Conservation (phyloP, 2,113 vertebrate genomes). For the Prolemur simus region DNA sequence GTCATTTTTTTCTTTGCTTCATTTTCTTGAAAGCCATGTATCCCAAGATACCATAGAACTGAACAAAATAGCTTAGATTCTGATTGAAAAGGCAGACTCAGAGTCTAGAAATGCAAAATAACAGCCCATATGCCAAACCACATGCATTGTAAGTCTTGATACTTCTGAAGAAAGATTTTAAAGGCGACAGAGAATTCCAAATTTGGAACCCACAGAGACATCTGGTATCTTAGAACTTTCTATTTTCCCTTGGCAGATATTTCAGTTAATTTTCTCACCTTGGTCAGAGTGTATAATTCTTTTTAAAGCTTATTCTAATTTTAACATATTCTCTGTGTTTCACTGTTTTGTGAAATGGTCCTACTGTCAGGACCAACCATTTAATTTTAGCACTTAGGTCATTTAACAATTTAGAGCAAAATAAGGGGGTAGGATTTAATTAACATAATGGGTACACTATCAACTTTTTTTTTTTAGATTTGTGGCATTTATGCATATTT, state of each 20-base stretch:
- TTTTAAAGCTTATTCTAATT: slow-evolving; percentile 68
- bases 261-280: slow-evolving; percentile 73
- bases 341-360: slow-evolving; percentile 54
- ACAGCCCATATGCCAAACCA: slow-evolving; percentile 72
- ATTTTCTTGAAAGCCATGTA: slow-evolving; percentile 16
- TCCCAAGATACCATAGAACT: slow-evolving; percentile 31
- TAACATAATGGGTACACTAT: slow-evolving; percentile 4
- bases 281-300: slow-evolving; percentile 68
- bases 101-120: slow-evolving; percentile 71
- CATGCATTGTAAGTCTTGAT: slow-evolving; percentile 66
- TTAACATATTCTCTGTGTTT: slow-evolving; percentile 56
- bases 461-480: background rate
- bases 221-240: slow-evolving; percentile 77
- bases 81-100: slow-evolving; percentile 63
- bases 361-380: slow-evolving; percentile 46
- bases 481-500: slow-evolving; percentile 38
- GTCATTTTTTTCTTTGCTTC: background rate
- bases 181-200: slow-evolving; percentile 73
- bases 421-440: slow-evolving; percentile 10
- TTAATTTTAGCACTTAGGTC: slow-evolving; percentile 61
- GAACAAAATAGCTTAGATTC: slow-evolving; percentile 47
- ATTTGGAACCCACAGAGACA: slow-evolving; percentile 76
- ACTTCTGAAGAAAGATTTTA: slow-evolving; percentile 71
- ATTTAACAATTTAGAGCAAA: slow-evolving; percentile 55
- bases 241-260: slow-evolving; percentile 71